These are phyloP conservation scores for Lydus trimaculatus DNA, from an alignment of 2,888 invertebrate genomes.

Conservation along the genomic window DNA sequence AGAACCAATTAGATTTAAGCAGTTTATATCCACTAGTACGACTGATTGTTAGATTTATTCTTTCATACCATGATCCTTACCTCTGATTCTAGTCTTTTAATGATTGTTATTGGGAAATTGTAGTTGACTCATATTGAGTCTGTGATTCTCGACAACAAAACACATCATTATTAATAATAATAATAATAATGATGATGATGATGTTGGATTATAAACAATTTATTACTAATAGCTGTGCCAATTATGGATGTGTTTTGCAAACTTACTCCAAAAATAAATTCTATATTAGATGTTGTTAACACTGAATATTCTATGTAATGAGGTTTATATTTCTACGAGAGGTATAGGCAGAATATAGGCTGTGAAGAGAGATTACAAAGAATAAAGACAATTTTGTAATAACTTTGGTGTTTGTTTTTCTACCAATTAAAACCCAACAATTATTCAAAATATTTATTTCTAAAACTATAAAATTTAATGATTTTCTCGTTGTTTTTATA, in stretches of 20 bases:
- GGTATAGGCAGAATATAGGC: constrained; percentile 26
- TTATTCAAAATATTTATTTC: constrained; percentile 14
- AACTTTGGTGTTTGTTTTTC: constrained; percentile 4
- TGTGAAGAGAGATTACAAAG: constrained; percentile 29
- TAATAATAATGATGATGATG: background rate
- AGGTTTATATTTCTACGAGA: constrained; percentile 31
- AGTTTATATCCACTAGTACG: background rate
- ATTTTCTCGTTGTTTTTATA: background rate
- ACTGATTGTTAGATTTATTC: background rate
- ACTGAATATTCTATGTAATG: constrained; percentile 2
- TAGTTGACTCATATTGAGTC: constrained; percentile 30
- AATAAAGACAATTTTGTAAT: constrained; percentile 28
- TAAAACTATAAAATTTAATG: constrained; percentile 14
- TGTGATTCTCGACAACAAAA: background rate
- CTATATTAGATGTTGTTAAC: constrained; percentile 4
- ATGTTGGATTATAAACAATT: background rate
- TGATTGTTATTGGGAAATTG: constrained; percentile 18
- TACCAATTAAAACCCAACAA: background rate
- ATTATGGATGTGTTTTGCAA: constrained; percentile 14
- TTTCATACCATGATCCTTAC: background rate
- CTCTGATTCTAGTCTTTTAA: constrained; percentile 7
- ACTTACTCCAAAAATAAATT: constrained; percentile 9
- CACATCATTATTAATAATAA: background rate
- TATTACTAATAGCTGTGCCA: constrained; percentile 8
- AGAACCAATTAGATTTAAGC: constrained; percentile 14